Percentiles rank a stretch among this genome's conserved stretches.
Evolutionary conservation across 2,797 vertebrate species (phyloP).

Genomic region (Florisuga fusca): DNA sequence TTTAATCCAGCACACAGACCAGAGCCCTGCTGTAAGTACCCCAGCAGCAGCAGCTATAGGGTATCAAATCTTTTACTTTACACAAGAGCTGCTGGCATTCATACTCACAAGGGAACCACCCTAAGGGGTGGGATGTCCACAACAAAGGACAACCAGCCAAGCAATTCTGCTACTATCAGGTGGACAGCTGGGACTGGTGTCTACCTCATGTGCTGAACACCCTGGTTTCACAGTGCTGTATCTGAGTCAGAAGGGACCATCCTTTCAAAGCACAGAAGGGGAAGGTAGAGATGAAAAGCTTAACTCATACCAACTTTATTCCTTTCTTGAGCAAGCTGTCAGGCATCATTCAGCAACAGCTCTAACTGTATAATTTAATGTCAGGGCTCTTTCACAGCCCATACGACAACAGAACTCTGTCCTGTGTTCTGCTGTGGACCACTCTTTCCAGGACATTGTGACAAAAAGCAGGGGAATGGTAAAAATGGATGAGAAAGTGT

Average conservation of each 20-base stretch:
- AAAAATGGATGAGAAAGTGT: neutral
- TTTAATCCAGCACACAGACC: neutral
- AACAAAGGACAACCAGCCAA: neutral
- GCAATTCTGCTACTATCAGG: neutral
- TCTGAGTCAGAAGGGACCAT: neutral
- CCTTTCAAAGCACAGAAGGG: neutral
- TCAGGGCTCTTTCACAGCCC: neutral
- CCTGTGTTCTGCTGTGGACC: neutral
- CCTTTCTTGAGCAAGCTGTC: slow-evolving; percentile 12
- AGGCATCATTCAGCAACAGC: slow-evolving; percentile 22
- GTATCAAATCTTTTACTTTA: neutral
- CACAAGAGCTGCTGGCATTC: neutral
- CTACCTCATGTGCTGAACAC: neutral
- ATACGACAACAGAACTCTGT: neutral
- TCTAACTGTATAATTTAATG: slow-evolving; percentile 18
- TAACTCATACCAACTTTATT: neutral
- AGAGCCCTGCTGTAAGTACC: neutral
- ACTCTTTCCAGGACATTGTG: neutral
- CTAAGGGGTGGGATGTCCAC: neutral
- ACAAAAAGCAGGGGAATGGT: neutral
- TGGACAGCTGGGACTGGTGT: neutral
- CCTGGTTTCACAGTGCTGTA: neutral
- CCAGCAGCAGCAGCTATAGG: neutral
- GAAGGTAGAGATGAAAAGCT: neutral
- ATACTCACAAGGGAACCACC: neutral